A percentile compares a stretch with the other conserved stretches of the same genome.
Conservation (phyloP, 2,888 invertebrate species). For the Apodemia duryi region DNA sequence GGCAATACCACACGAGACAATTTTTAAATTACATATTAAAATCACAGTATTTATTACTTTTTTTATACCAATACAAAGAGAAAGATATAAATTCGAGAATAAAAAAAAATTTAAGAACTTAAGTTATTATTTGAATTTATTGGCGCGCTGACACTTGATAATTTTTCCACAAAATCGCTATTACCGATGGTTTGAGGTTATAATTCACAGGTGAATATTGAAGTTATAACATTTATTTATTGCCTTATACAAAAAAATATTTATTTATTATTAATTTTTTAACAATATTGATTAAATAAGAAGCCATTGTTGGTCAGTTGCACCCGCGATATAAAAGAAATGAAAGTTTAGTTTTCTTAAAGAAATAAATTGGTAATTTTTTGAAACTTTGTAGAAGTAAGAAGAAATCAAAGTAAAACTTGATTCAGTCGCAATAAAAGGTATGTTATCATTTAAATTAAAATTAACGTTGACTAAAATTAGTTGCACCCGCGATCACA, state of each 20-base stretch:
- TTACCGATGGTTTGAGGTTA: neutral
- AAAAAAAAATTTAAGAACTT: neutral
- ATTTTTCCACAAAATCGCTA: neutral
- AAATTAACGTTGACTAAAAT: conserved; percentile 26
- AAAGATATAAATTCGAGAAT: neutral
- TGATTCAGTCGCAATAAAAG: conserved; percentile 24
- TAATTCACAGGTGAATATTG: neutral
- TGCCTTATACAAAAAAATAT: neutral
- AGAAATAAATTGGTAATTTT: conserved; percentile 18
- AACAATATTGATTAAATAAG: conserved; percentile 21
- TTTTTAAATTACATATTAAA: neutral
- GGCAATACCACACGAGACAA: neutral
- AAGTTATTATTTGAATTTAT: no score
- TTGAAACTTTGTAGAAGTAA: conserved; percentile 20
- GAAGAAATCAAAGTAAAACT: conserved; percentile 22
- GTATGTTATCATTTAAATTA: conserved; percentile 20
- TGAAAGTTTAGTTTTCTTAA: conserved; percentile 18
- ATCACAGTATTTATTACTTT: neutral
- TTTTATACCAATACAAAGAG: neutral
- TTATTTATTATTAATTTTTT: conserved; percentile 14
- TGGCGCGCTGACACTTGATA: neutral
- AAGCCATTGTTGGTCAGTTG: conserved; percentile 19
- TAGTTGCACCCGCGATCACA: conserved; percentile 15
- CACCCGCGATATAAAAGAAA: conserved; percentile 25
- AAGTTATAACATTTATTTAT: neutral